Base-by-base conservation (phyloP, 1,140 invertebrate genomes). In the Drosophila hydei region DNA sequence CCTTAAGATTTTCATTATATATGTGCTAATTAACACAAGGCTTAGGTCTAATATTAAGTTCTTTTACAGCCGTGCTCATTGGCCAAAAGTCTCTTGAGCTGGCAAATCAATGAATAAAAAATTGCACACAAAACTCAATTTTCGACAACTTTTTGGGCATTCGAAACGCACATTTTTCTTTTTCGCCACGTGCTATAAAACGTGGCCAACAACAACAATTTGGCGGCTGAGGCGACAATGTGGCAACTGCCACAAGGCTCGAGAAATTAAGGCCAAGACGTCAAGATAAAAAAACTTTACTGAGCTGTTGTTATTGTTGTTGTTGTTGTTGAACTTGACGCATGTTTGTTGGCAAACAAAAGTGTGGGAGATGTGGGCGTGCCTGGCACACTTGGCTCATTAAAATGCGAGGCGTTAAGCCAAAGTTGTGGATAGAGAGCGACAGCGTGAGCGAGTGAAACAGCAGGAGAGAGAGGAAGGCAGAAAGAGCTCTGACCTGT, bases 331-430 rank as follows among this genome's bases (percentile, higher is more conserved):
- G 81, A 87, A 87, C 81, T 85, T 87, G 81, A 85, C 74, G 83
- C 81, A 85, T 87, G 83, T 87, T 87, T 85, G 81, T 85, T 87
- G 81, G 81, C 80, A 85, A 85, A 87, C 81, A 87, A 80, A 18
- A 23, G 25, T 16, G 42, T 12, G 19, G 19, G 9, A n/a, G 11
- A 3, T 23, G 25, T 9, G 14, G n/a, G 65, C 64, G 68, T 61
- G 62, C 67, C 72, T 63, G 65, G 45, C 61, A 23, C 47, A 12
- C 23, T 43, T 65, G 72, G 67, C 83, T 88, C 83, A 88, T 88
- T 88, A 89, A 88, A 88, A 88, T 88, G 83, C 83, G 83, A 64
- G 75, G 78, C 83, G 70, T 54, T 77, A 80, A 80, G 78, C 75
- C 83, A 33, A 33, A 12, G 9, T 33, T 33, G 30, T 6, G 30